Conservation (phyloP, 2,113 vertebrate genomes). For the Galemys pyrenaicus region DNA sequence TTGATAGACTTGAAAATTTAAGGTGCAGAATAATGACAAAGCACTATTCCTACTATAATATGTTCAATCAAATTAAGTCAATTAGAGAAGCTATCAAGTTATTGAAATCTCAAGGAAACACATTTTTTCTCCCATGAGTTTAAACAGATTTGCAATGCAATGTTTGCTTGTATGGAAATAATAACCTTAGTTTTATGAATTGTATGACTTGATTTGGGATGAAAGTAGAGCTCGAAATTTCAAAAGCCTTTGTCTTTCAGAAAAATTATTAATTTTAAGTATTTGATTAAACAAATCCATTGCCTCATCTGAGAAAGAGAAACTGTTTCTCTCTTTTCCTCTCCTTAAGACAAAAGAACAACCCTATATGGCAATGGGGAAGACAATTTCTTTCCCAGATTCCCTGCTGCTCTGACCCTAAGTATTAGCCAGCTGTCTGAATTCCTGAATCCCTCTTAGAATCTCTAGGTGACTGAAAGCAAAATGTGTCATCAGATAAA, state of each 20-base stretch:
- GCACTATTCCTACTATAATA: conserved; percentile 28
- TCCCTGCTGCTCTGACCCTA: not conserved
- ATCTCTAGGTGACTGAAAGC: not conserved
- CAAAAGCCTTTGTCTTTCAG: not conserved
- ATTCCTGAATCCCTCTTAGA: not conserved
- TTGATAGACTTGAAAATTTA: conserved; percentile 52
- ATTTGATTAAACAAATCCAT: not conserved
- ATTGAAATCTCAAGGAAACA: conserved; percentile 1
- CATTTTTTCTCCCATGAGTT: not conserved
- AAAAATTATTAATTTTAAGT: conserved; percentile 39
- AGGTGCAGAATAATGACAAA: conserved; percentile 37
- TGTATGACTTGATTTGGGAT: not conserved
- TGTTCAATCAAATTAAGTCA: not conserved
- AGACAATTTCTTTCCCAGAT: not conserved
- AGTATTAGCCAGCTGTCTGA: not conserved
- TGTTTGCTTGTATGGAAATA: conserved; percentile 5
- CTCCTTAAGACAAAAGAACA: not conserved
- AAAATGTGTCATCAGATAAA: not conserved
- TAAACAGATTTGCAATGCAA: conserved; percentile 34
- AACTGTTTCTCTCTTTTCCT: not conserved
- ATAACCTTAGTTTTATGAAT: not conserved
- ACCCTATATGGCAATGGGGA: not conserved
- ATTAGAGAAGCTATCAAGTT: conserved; percentile 40
- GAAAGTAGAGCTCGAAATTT: conserved; percentile 17
- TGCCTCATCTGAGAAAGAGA: not conserved